phyloP scores from a whole-genome alignment of 1,140 invertebrate genomes.

The Heliconius congener region DNA sequence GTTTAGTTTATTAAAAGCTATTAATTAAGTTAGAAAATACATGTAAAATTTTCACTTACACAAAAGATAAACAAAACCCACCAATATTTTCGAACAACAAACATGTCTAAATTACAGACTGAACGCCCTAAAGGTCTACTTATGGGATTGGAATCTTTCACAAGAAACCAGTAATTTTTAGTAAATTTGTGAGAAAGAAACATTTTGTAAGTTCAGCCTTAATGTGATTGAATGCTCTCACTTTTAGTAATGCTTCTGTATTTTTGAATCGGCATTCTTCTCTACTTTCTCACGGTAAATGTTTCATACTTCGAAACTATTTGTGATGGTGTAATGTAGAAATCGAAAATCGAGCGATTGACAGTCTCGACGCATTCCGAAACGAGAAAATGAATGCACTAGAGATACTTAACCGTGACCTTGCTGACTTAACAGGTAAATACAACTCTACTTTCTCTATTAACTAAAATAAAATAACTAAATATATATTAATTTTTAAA shows the following conservation, averaged over 20 bases:
- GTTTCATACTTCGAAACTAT: slow-evolving; percentile 46
- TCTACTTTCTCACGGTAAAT: slow-evolving; percentile 55
- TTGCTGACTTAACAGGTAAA: background rate
- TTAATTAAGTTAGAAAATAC: background rate
- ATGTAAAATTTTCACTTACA: background rate
- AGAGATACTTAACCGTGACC: background rate
- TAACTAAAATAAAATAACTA: background rate
- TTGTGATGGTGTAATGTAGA: slow-evolving; percentile 42
- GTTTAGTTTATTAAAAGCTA: slow-evolving; percentile 27
- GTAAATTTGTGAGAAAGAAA: slow-evolving; percentile 46
- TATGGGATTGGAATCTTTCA: slow-evolving; percentile 11
- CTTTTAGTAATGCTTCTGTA: slow-evolving; percentile 51
- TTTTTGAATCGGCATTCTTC: slow-evolving; percentile 50
- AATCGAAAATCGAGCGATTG: slow-evolving; percentile 18
- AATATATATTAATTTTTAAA: background rate
- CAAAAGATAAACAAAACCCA: slow-evolving; percentile 1
- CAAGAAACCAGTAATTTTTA: slow-evolving; percentile 45
- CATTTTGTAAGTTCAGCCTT: slow-evolving; percentile 42
- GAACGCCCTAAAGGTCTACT: slow-evolving; percentile 14
- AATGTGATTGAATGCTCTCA: slow-evolving; percentile 57
- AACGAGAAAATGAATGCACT: background rate
- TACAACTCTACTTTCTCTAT: background rate
- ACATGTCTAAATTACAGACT: slow-evolving; percentile 27
- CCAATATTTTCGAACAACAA: slow-evolving; percentile 22
- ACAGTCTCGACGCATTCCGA: background rate